phyloP scores from a whole-genome alignment of 2,888 invertebrate genomes.

The Diogma glabrata region DNA sequence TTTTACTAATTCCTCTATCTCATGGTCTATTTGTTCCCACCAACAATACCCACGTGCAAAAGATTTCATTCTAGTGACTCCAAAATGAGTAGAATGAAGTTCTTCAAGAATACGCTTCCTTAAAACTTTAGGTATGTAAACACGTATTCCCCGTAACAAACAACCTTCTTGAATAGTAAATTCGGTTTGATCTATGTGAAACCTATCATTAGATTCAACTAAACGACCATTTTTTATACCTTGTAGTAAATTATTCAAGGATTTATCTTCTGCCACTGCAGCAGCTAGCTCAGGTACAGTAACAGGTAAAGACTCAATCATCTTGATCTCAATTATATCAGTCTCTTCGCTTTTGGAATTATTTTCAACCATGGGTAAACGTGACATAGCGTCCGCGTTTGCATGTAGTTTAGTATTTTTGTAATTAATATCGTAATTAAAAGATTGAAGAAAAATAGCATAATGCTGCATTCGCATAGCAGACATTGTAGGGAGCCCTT shows the following conservation, averaged over 20 bases:
- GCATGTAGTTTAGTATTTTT: too few species aligned
- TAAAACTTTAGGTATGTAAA: slow-evolving; percentile 11
- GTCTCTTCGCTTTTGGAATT: too few species aligned
- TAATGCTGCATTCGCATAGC: slow-evolving; percentile 21
- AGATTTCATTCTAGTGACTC: slow-evolving; percentile 18
- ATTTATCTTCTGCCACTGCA: too few species aligned
- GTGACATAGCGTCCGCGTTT: too few species aligned
- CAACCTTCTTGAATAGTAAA: slow-evolving; percentile 18
- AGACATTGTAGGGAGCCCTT: slow-evolving; percentile 18
- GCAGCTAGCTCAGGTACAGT: too few species aligned
- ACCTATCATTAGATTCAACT: neutral
- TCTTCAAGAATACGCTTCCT: too few species aligned
- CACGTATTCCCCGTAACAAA: slow-evolving; percentile 8
- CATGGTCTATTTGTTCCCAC: slow-evolving; percentile 20
- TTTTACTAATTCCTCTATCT: slow-evolving; percentile 20
- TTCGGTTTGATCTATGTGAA: slow-evolving; percentile 10
- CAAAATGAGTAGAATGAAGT: too few species aligned
- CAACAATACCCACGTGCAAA: slow-evolving; percentile 20
- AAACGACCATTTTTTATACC: neutral
- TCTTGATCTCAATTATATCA: too few species aligned
- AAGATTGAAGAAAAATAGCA: slow-evolving; percentile 19
- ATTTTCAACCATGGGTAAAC: too few species aligned
- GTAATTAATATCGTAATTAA: slow-evolving; percentile 18
- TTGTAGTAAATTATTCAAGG: too few species aligned
- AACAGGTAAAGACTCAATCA: too few species aligned